These are phyloP conservation scores for Brachyistius frenatus DNA, from an alignment of 2,113 vertebrate species.

Conservation along the genomic window DNA sequence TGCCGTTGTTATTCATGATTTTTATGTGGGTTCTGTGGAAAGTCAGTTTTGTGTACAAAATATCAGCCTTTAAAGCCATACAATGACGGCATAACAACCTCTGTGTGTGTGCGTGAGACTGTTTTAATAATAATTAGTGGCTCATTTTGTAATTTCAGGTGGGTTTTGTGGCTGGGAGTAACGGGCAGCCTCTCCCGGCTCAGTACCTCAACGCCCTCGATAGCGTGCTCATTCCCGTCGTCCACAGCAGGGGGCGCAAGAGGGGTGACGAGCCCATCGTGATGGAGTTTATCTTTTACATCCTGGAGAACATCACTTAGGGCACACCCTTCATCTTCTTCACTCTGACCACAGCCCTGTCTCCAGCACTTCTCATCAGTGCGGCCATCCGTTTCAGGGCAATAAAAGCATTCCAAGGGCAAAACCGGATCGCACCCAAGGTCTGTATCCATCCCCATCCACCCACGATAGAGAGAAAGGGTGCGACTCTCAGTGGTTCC, in stretches of 20 bases:
- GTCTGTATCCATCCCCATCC: conserved; percentile 59
- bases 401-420: conserved; percentile 61
- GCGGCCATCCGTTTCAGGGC: conserved; percentile 42
- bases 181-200: conserved; percentile 92
- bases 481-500: conserved; percentile 47
- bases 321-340: neutral
- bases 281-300: conserved; percentile 98
- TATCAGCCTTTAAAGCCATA: too few relatives aligned
- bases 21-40: too few relatives aligned
- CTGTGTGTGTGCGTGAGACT: neutral
- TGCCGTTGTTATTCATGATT: too few relatives aligned
- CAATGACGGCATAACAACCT: too few relatives aligned
- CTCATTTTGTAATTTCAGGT: conserved; percentile 82
- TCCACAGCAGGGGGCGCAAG: conserved; percentile 94
- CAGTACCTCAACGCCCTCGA: conserved; percentile 96
- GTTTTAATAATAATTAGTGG: conserved; percentile 19
- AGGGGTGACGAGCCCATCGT: conserved; percentile 90
- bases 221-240: conserved; percentile 93
- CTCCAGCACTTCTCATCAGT: conserved; percentile 39
- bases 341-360: conserved; percentile 49
- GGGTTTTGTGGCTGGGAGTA: conserved; percentile 95
- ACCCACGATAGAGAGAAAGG: conserved; percentile 35
- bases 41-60: too few relatives aligned
- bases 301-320: conserved; percentile 96
- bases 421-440: conserved; percentile 48